Conservation (phyloP, 2,888 invertebrate species). For the Dichetophora obliterata region DNA sequence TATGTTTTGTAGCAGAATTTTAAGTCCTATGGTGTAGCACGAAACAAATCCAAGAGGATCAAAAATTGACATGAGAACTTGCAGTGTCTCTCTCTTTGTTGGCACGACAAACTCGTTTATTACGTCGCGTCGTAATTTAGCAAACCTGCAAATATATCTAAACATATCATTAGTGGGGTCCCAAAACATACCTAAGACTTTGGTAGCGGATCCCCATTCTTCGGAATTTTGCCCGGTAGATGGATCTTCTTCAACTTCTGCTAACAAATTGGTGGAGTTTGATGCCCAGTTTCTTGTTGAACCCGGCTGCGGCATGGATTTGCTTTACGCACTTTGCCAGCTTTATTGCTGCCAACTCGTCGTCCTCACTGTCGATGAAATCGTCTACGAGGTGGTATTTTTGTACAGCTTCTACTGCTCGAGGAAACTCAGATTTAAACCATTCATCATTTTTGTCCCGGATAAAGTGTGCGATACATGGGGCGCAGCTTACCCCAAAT, state of each 20-base stretch:
- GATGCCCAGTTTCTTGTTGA: too few species aligned
- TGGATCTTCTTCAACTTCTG: too few species aligned
- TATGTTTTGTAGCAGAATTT: neutral
- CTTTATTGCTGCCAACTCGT: neutral
- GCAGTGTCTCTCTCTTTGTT: neutral
- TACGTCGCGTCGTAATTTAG: neutral
- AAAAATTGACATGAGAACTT: conserved; percentile 9
- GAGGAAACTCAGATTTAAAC: conserved; percentile 38
- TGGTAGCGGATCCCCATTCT: conserved; percentile 29
- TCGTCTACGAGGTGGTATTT: conserved; percentile 50
- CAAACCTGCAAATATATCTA: neutral
- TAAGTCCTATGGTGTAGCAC: neutral
- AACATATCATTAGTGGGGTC: conserved; percentile 19
- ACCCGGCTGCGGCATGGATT: too few species aligned
- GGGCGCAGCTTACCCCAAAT: too few species aligned
- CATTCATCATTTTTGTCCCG: too few species aligned
- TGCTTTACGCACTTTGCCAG: too few species aligned
- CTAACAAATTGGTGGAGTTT: too few species aligned
- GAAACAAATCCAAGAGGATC: conserved; percentile 12
- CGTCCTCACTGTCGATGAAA: too few species aligned
- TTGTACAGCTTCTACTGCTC: conserved; percentile 48
- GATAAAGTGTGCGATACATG: too few species aligned
- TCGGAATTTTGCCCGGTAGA: too few species aligned
- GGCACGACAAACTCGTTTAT: neutral
- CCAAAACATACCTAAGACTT: conserved; percentile 44